A percentile compares a stretch with the other conserved stretches of the same genome.
Evolutionary conservation across 2,113 vertebrate species (phyloP).

Genomic region (Thunnus thynnus): DNA sequence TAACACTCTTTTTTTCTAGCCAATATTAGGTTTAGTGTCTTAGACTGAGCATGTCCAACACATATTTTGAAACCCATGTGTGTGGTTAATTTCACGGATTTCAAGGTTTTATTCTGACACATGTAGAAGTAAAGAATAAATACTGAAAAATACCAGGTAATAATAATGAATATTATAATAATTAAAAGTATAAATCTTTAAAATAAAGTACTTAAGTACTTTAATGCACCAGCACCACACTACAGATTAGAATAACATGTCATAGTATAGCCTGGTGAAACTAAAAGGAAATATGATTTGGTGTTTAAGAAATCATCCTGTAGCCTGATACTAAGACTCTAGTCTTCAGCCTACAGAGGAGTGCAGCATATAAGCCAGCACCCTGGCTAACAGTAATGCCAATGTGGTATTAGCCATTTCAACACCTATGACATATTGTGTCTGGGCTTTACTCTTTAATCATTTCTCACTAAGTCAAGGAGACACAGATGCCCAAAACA

Average conservation of each 20-base stretch:
- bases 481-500: slow-evolving; percentile 64
- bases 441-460: slow-evolving; percentile 54
- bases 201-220: no score
- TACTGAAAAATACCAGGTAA: no score
- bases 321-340: neutral
- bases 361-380: slow-evolving; percentile 25
- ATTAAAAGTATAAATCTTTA: no score
- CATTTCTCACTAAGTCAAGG: slow-evolving; percentile 62
- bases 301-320: slow-evolving; percentile 8
- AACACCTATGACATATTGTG: slow-evolving; percentile 73
- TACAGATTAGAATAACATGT: neutral
- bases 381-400: slow-evolving; percentile 38
- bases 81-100: neutral
- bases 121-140: no score
- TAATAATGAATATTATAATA: no score
- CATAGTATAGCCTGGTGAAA: neutral
- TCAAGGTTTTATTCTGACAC: no score
- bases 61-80: neutral
- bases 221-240: neutral
- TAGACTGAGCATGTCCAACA: neutral
- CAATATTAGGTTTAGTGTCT: neutral
- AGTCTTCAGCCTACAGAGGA: slow-evolving; percentile 12
- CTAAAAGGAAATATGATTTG: slow-evolving; percentile 18
- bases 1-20: neutral
- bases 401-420: slow-evolving; percentile 58